Evolutionary conservation across 1,140 invertebrate species (phyloP).

Genomic region (Drosophila tristis): DNA sequence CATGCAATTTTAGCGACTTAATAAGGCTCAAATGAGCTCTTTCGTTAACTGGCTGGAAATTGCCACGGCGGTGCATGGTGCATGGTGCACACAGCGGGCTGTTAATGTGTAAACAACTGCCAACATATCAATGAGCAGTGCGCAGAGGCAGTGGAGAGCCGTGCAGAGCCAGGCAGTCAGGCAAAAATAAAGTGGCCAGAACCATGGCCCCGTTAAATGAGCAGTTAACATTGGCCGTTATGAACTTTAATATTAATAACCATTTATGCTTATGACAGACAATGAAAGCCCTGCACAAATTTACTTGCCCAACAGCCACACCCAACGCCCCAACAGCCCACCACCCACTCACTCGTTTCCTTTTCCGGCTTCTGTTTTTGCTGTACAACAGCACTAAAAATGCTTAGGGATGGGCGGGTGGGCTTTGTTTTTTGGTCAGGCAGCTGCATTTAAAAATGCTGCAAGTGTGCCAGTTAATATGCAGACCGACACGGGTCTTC

Average conservation of each 20-base stretch:
- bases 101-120: slow-evolving; percentile 65
- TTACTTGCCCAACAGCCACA: slow-evolving; percentile 2
- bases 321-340: neutral
- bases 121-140: slow-evolving; percentile 52
- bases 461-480: slow-evolving; percentile 74
- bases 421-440: neutral
- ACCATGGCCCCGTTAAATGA: slow-evolving; percentile 61
- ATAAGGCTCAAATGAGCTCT: slow-evolving; percentile 70
- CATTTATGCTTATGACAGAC: slow-evolving; percentile 78
- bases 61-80: slow-evolving; percentile 8
- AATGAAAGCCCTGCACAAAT: slow-evolving; percentile 57
- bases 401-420: slow-evolving; percentile 53
- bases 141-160: neutral
- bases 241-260: slow-evolving; percentile 77
- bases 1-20: slow-evolving; percentile 52
- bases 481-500: slow-evolving; percentile 73
- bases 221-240: slow-evolving; percentile 62
- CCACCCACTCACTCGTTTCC: neutral
- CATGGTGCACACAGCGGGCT: slow-evolving; percentile 37
- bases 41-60: slow-evolving; percentile 63
- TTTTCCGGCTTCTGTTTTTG: slow-evolving; percentile 50
- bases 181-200: slow-evolving; percentile 59
- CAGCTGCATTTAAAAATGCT: slow-evolving; percentile 69
- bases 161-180: slow-evolving; percentile 11
- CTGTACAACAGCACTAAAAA: slow-evolving; percentile 72